Percentiles rank a stretch among this genome's conserved stretches.
These are phyloP conservation scores for Ochropacha duplaris DNA, from an alignment of 2,888 invertebrate species.

Conservation along the genomic window DNA sequence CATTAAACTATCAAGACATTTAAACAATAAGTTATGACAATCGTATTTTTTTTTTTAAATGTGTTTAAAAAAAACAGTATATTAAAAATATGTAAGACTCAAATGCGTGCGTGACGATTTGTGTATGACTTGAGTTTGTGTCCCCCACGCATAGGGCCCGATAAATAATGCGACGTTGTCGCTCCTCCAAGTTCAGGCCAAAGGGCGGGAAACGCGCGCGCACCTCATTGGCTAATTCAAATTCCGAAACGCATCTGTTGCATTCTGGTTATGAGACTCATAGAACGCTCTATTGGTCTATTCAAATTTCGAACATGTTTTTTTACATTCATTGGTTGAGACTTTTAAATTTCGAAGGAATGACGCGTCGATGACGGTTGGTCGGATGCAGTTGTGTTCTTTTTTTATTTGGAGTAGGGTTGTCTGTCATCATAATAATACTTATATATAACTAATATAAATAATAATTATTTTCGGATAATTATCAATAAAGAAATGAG, in stretches of 20 bases:
- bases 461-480: too few species aligned
- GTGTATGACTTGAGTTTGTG: not conserved
- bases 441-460: too few species aligned
- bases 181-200: slow-evolving; percentile 9
- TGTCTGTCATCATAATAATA: not conserved
- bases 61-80: too few species aligned
- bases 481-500: too few species aligned
- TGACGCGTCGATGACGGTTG: slow-evolving; percentile 15
- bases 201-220: slow-evolving; percentile 35
- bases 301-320: slow-evolving; percentile 30
- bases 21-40: too few species aligned
- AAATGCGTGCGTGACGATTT: not conserved
- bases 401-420: slow-evolving; percentile 9
- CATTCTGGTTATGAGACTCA: slow-evolving; percentile 27
- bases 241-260: slow-evolving; percentile 36
- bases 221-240: slow-evolving; percentile 36
- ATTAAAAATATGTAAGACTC: too few species aligned
- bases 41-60: too few species aligned
- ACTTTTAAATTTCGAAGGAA: slow-evolving; percentile 12
- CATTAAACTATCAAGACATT: too few species aligned
- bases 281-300: slow-evolving; percentile 52
- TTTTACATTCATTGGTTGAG: slow-evolving; percentile 24
- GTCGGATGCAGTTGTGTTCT: slow-evolving; percentile 18
- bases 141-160: not conserved
- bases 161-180: slow-evolving; percentile 5